A percentile compares a stretch with the other conserved stretches of the same genome.
Evolutionary conservation across 1,140 invertebrate genomes (phyloP).

Genomic region (Drosophila kepulauana): DNA sequence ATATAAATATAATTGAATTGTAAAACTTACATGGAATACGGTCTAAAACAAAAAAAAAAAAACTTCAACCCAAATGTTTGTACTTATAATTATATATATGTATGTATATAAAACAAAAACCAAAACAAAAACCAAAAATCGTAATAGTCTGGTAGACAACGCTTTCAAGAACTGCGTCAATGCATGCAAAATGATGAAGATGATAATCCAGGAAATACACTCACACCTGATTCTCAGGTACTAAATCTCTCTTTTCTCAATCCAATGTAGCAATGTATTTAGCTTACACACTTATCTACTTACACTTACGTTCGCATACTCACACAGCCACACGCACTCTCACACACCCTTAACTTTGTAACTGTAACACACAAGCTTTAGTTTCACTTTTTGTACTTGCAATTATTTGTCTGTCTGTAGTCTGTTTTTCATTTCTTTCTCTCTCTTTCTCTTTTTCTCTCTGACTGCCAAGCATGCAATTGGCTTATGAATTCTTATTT

Average conservation of each 20-base stretch:
- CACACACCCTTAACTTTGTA: constrained; percentile 14
- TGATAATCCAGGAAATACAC: constrained; percentile 87
- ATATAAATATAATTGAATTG: constrained; percentile 28
- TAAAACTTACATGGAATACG: constrained; percentile 52
- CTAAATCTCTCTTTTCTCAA: constrained; percentile 69
- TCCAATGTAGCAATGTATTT: constrained; percentile 22
- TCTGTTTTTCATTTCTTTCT: constrained; percentile 19
- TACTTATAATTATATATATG: constrained; percentile 39
- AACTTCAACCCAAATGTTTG: constrained; percentile 52
- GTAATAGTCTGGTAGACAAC: constrained; percentile 86
- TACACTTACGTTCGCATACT: not conserved
- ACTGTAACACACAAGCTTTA: constrained; percentile 23
- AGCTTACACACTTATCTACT: constrained; percentile 29
- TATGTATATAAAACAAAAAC: constrained; percentile 34
- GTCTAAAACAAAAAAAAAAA: constrained; percentile 25
- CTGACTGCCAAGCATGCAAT: not conserved
- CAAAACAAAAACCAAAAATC: constrained; percentile 40
- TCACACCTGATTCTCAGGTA: constrained; percentile 92
- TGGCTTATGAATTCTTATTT: constrained; percentile 17
- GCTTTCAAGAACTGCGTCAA: constrained; percentile 93
- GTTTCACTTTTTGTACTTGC: not conserved
- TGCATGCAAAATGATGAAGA: constrained; percentile 94
- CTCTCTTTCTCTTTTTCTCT: not conserved
- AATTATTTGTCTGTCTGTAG: constrained; percentile 13
- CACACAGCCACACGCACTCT: not conserved